A percentile compares a stretch with the other conserved stretches of the same genome.
Evolutionary conservation across 1,140 invertebrate genomes (phyloP).

Genomic region (Anoplolepis gracilipes): DNA sequence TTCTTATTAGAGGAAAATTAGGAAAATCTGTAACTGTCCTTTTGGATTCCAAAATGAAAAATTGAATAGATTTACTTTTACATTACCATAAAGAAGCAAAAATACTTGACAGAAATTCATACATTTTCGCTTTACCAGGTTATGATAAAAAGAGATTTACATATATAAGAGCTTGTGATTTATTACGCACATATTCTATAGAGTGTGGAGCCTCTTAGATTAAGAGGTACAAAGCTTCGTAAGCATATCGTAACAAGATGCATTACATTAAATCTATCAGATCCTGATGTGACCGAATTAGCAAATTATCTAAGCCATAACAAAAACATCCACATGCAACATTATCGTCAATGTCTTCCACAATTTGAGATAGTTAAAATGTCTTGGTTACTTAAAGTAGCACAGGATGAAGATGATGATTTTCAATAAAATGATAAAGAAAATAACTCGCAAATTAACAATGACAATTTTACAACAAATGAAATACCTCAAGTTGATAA

Average conservation of each 20-base stretch:
- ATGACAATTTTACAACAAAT: no score
- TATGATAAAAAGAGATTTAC: slow-evolving; percentile 1
- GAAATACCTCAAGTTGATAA: no score
- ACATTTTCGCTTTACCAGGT: slow-evolving; percentile 9
- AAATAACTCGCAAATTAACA: no score
- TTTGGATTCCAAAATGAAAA: slow-evolving; percentile 22
- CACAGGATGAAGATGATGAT: background rate
- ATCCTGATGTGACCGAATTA: background rate
- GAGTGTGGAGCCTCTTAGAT: background rate
- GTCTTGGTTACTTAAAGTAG: background rate
- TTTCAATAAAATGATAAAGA: background rate
- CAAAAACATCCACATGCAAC: slow-evolving; percentile 3
- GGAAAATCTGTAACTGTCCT: background rate
- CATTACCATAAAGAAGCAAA: slow-evolving; percentile 11
- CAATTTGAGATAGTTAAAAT: slow-evolving; percentile 18
- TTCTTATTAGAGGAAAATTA: slow-evolving; percentile 14
- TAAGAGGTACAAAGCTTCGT: background rate
- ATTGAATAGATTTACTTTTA: background rate
- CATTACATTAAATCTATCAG: slow-evolving; percentile 17
- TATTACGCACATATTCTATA: background rate
- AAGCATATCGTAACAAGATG: background rate
- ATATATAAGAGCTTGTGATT: slow-evolving; percentile 6
- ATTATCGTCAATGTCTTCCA: slow-evolving; percentile 11
- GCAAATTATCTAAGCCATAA: background rate
- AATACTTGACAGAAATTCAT: background rate